These are phyloP conservation scores for Tauraco erythrolophus DNA, from an alignment of 2,113 vertebrate genomes.

Conservation along the genomic window DNA sequence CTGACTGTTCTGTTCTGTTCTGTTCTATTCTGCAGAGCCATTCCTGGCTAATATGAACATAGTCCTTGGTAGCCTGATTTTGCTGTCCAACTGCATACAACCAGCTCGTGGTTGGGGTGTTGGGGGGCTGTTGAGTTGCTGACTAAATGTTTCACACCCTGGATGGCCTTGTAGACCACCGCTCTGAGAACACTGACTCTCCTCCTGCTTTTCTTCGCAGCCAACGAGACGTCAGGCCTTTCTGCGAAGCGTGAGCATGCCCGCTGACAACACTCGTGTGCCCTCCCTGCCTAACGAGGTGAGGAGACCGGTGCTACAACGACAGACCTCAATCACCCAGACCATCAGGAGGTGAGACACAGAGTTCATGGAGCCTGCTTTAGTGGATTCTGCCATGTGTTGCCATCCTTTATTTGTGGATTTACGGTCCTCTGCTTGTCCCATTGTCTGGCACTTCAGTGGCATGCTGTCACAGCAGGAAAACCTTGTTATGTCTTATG, in stretches of 20 bases:
- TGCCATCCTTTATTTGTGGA: background rate
- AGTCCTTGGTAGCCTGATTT: background rate
- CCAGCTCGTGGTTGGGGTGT: background rate
- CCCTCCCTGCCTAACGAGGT: constrained; percentile 83
- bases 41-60: background rate
- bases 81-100: background rate
- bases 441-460: background rate
- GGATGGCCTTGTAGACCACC: background rate
- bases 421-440: background rate
- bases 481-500: background rate
- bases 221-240: constrained; percentile 87
- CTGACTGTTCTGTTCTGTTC: background rate
- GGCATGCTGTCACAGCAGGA: background rate
- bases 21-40: background rate
- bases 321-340: constrained; percentile 96
- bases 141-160: background rate
- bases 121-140: accelerated
- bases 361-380: background rate
- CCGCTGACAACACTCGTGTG: constrained; percentile 84
- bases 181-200: background rate
- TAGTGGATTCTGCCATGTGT: accelerated
- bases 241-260: constrained; percentile 94
- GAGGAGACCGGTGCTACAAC: constrained; percentile 84
- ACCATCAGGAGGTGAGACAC: constrained; percentile 92
- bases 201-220: constrained; percentile 55